Conservation (phyloP, 2,113 vertebrate species). For the Struthidea cinerea region DNA sequence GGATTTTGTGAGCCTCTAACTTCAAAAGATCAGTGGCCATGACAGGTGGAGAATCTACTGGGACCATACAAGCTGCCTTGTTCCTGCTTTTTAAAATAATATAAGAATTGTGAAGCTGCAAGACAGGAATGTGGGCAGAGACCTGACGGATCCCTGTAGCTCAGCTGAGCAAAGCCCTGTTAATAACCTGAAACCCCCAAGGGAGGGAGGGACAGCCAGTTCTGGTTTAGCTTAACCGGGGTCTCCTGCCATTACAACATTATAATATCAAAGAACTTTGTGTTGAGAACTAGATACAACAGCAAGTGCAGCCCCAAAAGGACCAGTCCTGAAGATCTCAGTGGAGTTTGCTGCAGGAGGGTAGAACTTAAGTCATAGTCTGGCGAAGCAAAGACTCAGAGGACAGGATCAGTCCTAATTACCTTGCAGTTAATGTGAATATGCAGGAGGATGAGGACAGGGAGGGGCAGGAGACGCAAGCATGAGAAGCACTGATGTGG, state of each 20-base stretch:
- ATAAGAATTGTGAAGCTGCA: slow-evolving; percentile 18
- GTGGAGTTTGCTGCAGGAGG: background rate
- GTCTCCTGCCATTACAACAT: slow-evolving; percentile 30
- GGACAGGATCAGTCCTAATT: slow-evolving; percentile 14
- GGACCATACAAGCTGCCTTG: background rate
- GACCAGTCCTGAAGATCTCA: background rate
- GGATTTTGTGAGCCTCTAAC: background rate
- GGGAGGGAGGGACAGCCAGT: background rate
- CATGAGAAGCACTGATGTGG: background rate
- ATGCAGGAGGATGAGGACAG: background rate
- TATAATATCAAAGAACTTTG: slow-evolving; percentile 36
- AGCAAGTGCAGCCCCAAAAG: background rate
- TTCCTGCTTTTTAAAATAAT: background rate
- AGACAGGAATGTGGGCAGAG: slow-evolving; percentile 45
- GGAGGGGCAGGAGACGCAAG: background rate
- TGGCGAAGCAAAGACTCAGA: slow-evolving; percentile 18
- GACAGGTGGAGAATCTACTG: background rate
- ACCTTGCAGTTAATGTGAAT: background rate
- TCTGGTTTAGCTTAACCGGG: slow-evolving; percentile 47
- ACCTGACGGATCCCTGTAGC: background rate
- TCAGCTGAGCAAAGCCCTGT: slow-evolving; percentile 35
- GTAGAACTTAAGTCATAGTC: background rate
- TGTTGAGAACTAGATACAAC: background rate
- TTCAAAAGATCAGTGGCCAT: background rate
- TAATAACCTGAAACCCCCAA: slow-evolving; percentile 44